Conservation (phyloP, 2,113 vertebrate species). For the Barnardius zonarius region DNA sequence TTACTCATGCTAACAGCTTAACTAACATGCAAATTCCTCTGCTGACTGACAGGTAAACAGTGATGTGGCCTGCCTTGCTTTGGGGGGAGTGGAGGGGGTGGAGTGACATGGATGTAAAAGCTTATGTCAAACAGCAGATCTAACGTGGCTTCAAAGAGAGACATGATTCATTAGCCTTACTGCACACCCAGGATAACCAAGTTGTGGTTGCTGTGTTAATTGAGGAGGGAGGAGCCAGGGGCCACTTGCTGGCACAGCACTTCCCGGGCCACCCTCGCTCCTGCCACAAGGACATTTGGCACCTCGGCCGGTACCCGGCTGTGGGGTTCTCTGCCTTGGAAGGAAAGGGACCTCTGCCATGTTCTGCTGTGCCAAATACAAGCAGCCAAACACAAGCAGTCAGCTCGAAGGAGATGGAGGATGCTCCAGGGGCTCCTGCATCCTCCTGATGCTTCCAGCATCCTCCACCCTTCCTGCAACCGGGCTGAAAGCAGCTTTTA, state of each 20-base stretch:
- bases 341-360: neutral
- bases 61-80: neutral
- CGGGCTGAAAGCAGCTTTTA: neutral
- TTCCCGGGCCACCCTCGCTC: neutral
- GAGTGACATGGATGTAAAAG: constrained; percentile 54
- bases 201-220: constrained; percentile 50
- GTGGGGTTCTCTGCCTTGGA: neutral
- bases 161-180: constrained; percentile 55
- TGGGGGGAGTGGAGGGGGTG: neutral
- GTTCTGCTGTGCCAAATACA: neutral
- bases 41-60: constrained; percentile 56
- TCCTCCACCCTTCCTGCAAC: neutral
- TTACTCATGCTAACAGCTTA: constrained; percentile 67
- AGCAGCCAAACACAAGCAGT: neutral
- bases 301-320: neutral
- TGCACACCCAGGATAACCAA: constrained; percentile 58
- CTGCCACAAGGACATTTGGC: neutral
- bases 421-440: neutral
- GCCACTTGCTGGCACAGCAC: constrained; percentile 4
- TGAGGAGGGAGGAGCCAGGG: constrained; percentile 39
- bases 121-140: neutral
- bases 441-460: neutral
- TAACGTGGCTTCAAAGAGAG: constrained; percentile 22
- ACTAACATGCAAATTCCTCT: constrained; percentile 60
- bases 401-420: neutral